A percentile compares a stretch with the other conserved stretches of the same genome.
Conservation (phyloP, 2,113 vertebrate genomes). For the Pycnonotus jocosus region DNA sequence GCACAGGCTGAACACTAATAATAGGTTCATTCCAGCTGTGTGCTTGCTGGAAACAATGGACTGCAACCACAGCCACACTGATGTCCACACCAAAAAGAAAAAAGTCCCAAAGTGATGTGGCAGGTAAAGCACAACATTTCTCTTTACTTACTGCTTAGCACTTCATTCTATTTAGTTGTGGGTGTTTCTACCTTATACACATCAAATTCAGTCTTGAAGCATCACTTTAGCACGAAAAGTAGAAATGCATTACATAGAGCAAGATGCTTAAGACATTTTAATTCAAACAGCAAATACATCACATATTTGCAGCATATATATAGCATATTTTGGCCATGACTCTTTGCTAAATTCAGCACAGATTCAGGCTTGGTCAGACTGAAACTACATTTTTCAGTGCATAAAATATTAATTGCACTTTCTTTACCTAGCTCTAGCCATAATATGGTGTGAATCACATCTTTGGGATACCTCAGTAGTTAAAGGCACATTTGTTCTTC, state of each 20-base stretch:
- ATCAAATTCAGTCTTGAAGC: background rate
- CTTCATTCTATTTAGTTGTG: background rate
- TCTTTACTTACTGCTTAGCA: background rate
- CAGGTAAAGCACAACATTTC: background rate
- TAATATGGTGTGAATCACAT: background rate
- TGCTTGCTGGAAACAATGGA: background rate
- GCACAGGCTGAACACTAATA: background rate
- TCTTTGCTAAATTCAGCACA: background rate
- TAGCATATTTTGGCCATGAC: background rate
- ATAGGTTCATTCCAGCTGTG: background rate
- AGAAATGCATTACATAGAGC: background rate
- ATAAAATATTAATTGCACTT: background rate
- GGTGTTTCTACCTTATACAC: background rate
- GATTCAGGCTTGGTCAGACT: background rate
- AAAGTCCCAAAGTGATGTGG: background rate
- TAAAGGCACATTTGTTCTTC: background rate
- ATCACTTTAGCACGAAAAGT: background rate
- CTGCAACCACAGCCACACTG: background rate
- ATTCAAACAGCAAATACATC: background rate
- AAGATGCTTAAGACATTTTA: background rate
- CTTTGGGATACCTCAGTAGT: fast-evolving
- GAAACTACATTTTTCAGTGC: background rate
- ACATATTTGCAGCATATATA: background rate
- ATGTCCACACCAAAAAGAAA: background rate
- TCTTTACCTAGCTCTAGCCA: background rate